phyloP scores from a whole-genome alignment of 2,888 invertebrate genomes.

The Parnassius glacialis region DNA sequence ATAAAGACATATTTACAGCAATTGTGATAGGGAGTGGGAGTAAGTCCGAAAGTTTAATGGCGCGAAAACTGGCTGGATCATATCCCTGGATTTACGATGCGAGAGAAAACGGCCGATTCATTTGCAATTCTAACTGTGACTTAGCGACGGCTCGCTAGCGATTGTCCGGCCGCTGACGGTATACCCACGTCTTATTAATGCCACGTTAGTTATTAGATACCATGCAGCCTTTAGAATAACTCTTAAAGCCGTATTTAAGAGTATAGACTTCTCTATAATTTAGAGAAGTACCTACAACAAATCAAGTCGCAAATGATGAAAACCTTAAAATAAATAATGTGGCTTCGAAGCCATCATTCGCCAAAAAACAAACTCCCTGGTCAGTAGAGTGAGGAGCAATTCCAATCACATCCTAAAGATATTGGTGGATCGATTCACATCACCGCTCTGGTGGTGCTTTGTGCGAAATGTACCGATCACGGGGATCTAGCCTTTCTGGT shows the following conservation, averaged over 20 bases:
- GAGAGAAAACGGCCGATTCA: slow-evolving; percentile 78
- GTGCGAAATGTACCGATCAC: too few species aligned
- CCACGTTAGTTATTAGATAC: slow-evolving; percentile 12
- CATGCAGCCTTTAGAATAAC: slow-evolving; percentile 10
- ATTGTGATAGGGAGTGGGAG: slow-evolving; percentile 57
- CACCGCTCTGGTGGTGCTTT: too few species aligned
- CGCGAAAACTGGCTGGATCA: slow-evolving; percentile 80
- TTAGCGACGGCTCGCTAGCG: slow-evolving; percentile 53
- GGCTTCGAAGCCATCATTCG: too few species aligned
- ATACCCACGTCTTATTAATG: slow-evolving; percentile 5
- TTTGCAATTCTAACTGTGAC: slow-evolving; percentile 78
- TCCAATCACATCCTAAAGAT: too few species aligned
- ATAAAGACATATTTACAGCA: slow-evolving; percentile 60
- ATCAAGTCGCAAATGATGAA: too few species aligned
- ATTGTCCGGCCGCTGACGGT: slow-evolving; percentile 30
- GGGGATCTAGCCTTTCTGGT: too few species aligned
- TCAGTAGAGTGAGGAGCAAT: too few species aligned
- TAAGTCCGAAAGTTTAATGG: slow-evolving; percentile 76
- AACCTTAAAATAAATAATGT: too few species aligned
- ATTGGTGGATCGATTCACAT: too few species aligned
- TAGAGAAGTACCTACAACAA: too few species aligned
- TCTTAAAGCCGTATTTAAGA: not conserved
- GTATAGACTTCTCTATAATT: too few species aligned
- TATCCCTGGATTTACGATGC: slow-evolving; percentile 77
- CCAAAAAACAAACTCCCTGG: too few species aligned